Percentiles rank a stretch among this genome's conserved stretches.
These are phyloP conservation scores for Eulemur rubriventer DNA, from an alignment of 2,797 vertebrate species.

Conservation along the genomic window DNA sequence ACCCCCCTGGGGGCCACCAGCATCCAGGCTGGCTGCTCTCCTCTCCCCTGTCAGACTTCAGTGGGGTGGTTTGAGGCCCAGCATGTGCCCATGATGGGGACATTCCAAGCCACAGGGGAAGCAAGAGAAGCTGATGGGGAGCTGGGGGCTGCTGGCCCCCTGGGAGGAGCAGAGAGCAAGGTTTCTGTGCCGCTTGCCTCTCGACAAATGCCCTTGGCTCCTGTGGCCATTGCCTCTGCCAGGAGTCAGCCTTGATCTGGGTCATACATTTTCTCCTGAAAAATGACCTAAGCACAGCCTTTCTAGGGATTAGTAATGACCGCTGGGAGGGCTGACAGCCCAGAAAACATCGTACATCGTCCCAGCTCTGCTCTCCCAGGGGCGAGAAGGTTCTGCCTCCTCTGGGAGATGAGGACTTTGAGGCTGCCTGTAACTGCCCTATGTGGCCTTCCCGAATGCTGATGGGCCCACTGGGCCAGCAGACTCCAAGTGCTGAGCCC, in stretches of 20 bases:
- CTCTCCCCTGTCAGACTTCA: not conserved
- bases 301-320: not conserved
- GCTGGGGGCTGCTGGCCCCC: not conserved
- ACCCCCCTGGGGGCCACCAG: not conserved
- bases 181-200: not conserved
- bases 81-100: not conserved
- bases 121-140: not conserved
- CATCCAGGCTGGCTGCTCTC: not conserved
- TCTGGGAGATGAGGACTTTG: not conserved
- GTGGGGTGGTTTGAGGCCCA: not conserved
- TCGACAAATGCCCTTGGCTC: slow-evolving; percentile 19
- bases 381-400: not conserved
- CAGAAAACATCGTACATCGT: not conserved
- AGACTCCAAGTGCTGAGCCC: not conserved
- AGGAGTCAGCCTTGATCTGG: not conserved
- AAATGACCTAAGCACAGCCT: not conserved
- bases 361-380: not conserved
- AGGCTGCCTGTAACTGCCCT: not conserved
- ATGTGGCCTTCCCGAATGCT: not conserved
- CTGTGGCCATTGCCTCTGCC: not conserved
- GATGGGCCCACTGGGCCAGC: not conserved
- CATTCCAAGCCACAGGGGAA: not conserved
- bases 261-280: not conserved
- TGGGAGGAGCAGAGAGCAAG: not conserved
- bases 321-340: not conserved